Evolutionary conservation across 2,797 vertebrate species (phyloP).

Genomic region (Crocodylus rhombifer): DNA sequence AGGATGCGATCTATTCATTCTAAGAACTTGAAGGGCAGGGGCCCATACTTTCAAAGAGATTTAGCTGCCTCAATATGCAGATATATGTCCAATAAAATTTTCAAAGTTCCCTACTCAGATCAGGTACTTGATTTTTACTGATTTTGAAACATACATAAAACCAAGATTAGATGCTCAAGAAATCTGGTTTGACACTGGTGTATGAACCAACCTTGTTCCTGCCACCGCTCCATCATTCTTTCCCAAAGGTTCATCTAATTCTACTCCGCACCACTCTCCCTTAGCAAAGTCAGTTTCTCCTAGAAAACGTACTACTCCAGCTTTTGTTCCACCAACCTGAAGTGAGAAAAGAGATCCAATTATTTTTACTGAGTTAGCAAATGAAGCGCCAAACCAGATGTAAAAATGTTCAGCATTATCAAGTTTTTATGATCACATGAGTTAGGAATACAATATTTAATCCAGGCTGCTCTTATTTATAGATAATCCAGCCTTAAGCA

Average conservation of each 20-base stretch:
- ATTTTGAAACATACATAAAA: accelerated
- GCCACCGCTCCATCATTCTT: slow-evolving; percentile 97
- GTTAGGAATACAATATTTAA: accelerated
- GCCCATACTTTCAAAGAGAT: not conserved
- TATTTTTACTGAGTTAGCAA: not conserved
- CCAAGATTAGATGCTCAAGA: not conserved
- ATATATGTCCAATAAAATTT: not conserved
- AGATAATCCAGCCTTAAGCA: not conserved
- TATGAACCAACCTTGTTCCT: slow-evolving; percentile 87
- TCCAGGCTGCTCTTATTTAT: accelerated
- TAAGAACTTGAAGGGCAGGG: not conserved
- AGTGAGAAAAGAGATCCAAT: not conserved
- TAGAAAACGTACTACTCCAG: slow-evolving; percentile 95
- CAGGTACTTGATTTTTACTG: not conserved
- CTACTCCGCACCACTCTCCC: slow-evolving; percentile 97
- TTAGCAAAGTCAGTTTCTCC: slow-evolving; percentile 99
- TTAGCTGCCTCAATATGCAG: not conserved
- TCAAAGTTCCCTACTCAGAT: not conserved
- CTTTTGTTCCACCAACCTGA: slow-evolving; percentile 97
- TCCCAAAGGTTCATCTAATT: slow-evolving; percentile 92
- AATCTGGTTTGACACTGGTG: not conserved
- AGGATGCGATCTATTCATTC: slow-evolving; percentile 1
- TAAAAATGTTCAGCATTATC: not conserved
- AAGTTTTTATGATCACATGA: not conserved
- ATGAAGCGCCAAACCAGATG: not conserved